Evolutionary conservation across 2,113 vertebrate genomes (phyloP).

Genomic region (Morone chrysops): DNA sequence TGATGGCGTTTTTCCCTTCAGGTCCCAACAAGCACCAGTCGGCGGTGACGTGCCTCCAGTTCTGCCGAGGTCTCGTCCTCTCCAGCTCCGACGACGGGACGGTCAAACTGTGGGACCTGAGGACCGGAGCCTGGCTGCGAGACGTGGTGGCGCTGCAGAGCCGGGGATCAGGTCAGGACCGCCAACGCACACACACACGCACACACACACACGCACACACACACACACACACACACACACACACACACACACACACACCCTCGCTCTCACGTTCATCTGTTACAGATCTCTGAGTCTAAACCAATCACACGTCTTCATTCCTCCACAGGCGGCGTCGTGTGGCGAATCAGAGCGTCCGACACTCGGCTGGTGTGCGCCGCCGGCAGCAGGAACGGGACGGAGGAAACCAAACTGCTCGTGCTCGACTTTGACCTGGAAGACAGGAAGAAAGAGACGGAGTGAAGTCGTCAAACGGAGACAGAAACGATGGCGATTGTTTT

Average conservation of each 20-base stretch:
- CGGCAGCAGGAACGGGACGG: constrained; percentile 96
- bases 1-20: constrained; percentile 54
- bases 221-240: too few species aligned
- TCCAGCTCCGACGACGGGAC: constrained; percentile 99
- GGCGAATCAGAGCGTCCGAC: constrained; percentile 97
- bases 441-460: constrained; percentile 15
- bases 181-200: too few species aligned
- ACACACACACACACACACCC: too few species aligned
- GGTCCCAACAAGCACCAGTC: constrained; percentile 99
- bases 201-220: constrained; percentile 39
- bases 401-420: constrained; percentile 98
- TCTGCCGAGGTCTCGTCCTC: constrained; percentile 98
- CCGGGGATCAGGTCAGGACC: constrained; percentile 83
- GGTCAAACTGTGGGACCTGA: constrained; percentile 99
- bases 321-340: constrained; percentile 91
- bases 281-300: not conserved
- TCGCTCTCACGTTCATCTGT: not conserved
- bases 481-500: not conserved
- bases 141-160: constrained; percentile 98
- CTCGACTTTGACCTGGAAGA: constrained; percentile 95
- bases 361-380: constrained; percentile 97
- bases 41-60: constrained; percentile 98
- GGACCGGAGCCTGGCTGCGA: constrained; percentile 96
- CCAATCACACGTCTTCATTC: constrained; percentile 1
- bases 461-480: constrained; percentile 33